phyloP scores from a whole-genome alignment of 2,113 vertebrate genomes.

The Corythaixoides concolor region DNA sequence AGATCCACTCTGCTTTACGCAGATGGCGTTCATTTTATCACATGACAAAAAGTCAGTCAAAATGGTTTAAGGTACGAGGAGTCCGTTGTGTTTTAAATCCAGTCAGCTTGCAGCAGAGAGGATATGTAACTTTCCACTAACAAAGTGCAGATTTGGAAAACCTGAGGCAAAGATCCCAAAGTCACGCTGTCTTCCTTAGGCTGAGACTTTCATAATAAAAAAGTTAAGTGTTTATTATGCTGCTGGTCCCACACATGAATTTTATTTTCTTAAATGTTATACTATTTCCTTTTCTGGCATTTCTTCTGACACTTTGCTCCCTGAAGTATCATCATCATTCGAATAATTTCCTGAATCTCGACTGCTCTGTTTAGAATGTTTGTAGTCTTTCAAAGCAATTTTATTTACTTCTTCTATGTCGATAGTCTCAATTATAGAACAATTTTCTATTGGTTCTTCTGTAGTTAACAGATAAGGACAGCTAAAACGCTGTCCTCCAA shows the following conservation, averaged over 20 bases:
- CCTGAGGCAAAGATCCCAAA: neutral
- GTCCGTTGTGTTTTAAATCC: neutral
- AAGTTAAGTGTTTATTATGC: neutral
- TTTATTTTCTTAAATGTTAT: neutral
- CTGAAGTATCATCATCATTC: conserved; percentile 35
- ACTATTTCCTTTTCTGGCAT: neutral
- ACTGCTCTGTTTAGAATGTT: conserved; percentile 42
- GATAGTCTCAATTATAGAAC: conserved; percentile 48
- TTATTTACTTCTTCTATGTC: neutral
- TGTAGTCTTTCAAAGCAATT: neutral
- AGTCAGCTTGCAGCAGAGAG: neutral
- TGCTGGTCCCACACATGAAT: neutral
- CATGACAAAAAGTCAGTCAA: neutral
- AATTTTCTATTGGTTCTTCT: conserved; percentile 62
- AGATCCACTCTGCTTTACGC: neutral
- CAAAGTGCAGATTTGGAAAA: neutral
- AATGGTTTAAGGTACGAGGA: neutral
- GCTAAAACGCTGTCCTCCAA: neutral
- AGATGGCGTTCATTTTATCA: neutral
- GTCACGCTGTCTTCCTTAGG: neutral
- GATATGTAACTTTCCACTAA: neutral
- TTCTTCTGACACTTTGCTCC: neutral
- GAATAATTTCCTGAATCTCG: conserved; percentile 78
- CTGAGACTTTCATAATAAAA: neutral
- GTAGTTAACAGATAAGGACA: conserved; percentile 8